Evolutionary conservation across 2,797 vertebrate species (phyloP), one percentile per base, ranked within the genome.

Genomic region (Lepus oiostolus): DNA sequence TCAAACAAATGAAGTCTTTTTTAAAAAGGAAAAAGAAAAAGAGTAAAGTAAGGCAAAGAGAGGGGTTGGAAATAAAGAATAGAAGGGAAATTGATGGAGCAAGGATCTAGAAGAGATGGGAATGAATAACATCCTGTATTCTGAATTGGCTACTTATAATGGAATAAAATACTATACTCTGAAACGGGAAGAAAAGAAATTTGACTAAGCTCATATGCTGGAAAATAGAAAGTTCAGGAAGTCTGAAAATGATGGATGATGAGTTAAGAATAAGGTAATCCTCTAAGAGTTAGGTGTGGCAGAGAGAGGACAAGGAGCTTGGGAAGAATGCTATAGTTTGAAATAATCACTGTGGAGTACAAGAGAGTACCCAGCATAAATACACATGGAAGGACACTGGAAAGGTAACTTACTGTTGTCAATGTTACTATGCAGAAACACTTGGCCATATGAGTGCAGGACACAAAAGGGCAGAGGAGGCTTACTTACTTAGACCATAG

Each of bases 121-220:
- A 84, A 91, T 24, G 30, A 81, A 52, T 60, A 83, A 6, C 50
- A 80, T 21, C 74, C 22, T n/a, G 1, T 58, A 76, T 68, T 81
- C 10, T 52, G 47, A 93, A 71, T 87, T 74, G 87, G 11, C 30
- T 58, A 19, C 62, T 42, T 50, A 67, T 19, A 85, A 91, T 76
- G 74, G 52, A 81, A 93, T 1, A 93, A 85, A 81, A 95, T 28
- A 84, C 2, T 72, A 11, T 52, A 77, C 77, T 77, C 67, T 63
- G 72, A 81, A 94, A 74, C 75, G 12, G 24, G 42, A 74, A 91
- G 4, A 87, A 93, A 75, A 77, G 5, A 52, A 83, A 91, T 62
- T 70, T 30, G 21, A 14, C 89, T 81, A 81, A 82, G 5, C n/a
- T 62, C 82, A 50, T 50, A 68, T 76, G 11, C 12, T 63, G 30